A percentile compares a stretch with the other conserved stretches of the same genome.
phyloP scores from a whole-genome alignment of 1,140 invertebrate genomes.

The Radopholus similis region DNA sequence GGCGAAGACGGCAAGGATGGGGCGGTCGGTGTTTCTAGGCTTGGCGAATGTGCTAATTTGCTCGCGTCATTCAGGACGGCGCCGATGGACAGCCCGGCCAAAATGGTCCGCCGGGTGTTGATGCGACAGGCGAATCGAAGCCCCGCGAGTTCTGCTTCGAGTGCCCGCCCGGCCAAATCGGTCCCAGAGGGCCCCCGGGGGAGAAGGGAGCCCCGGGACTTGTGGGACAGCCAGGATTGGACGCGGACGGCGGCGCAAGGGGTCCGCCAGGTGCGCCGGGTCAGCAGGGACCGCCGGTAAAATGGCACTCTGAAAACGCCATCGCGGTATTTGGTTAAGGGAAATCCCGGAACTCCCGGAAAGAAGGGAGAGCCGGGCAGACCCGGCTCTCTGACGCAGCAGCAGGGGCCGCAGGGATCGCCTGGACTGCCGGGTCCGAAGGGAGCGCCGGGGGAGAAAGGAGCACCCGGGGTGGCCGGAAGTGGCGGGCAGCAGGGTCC shows the following conservation, averaged over 20 bases:
- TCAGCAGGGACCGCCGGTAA: conserved; percentile 10
- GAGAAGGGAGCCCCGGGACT: conserved; percentile 25
- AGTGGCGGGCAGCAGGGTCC: conserved; percentile 5
- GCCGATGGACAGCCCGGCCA: conserved; percentile 26
- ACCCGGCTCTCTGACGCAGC: conserved; percentile 5
- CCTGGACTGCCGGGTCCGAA: background rate
- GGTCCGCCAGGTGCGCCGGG: conserved; percentile 8
- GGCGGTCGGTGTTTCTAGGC: background rate
- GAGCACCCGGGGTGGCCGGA: conserved; percentile 16
- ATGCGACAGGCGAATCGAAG: conserved; percentile 25
- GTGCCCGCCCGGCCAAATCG: conserved; percentile 39
- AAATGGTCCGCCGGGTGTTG: conserved; percentile 33
- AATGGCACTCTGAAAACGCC: background rate
- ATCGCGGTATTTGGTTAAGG: background rate
- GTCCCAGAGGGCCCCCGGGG: conserved; percentile 29
- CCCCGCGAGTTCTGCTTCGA: conserved; percentile 47
- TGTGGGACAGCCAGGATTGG: conserved; percentile 5
- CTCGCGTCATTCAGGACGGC: conserved; percentile 13
- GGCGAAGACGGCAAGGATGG: conserved; percentile 38
- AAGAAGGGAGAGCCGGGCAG: conserved; percentile 8
- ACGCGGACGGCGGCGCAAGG: conserved; percentile 11
- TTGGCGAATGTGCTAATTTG: background rate
- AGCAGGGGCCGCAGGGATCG: conserved; percentile 14
- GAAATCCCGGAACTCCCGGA: conserved; percentile 25
- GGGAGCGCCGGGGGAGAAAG: conserved; percentile 12